phyloP scores from a whole-genome alignment of 2,797 vertebrate genomes.

The Cynodonichthys magdalenae region DNA sequence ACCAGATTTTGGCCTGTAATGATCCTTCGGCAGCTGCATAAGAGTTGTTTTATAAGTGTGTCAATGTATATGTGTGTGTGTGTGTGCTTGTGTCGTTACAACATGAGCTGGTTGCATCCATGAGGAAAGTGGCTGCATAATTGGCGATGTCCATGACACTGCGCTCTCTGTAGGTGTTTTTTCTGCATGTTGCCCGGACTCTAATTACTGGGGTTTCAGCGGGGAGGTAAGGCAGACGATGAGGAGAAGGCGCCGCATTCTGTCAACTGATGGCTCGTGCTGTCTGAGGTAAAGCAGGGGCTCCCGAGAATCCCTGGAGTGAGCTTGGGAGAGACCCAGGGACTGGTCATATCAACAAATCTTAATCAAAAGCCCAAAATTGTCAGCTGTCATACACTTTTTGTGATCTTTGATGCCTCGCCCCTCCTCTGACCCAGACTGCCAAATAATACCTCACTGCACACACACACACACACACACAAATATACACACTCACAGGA shows the following conservation, averaged over 20 bases:
- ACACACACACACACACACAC: conserved; percentile 18
- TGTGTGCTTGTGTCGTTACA: conserved; percentile 69
- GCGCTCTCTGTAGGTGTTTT: conserved; percentile 81
- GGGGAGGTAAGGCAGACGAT: conserved; percentile 72
- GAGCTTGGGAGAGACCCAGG: conserved; percentile 80
- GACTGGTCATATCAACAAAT: conserved; percentile 85
- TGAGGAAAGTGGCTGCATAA: conserved; percentile 84
- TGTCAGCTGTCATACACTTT: conserved; percentile 87
- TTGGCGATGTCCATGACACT: conserved; percentile 83
- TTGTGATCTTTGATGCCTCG: conserved; percentile 80
- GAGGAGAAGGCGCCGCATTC: conserved; percentile 75
- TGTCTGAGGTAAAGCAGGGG: conserved; percentile 73
- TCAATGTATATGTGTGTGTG: conserved; percentile 17
- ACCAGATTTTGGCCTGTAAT: conserved; percentile 70
- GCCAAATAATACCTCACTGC: conserved; percentile 58
- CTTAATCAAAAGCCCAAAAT: conserved; percentile 86
- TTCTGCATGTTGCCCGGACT: conserved; percentile 82
- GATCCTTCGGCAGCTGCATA: conserved; percentile 59
- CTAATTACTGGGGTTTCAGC: conserved; percentile 83
- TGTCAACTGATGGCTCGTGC: conserved; percentile 79
- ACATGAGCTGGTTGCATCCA: conserved; percentile 75
- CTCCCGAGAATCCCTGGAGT: conserved; percentile 83
- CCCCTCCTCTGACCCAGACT: conserved; percentile 65
- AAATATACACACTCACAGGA: conserved; percentile 1
- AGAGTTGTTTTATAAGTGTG: conserved; percentile 24